A percentile compares a stretch with the other conserved stretches of the same genome.
Conservation (phyloP, 2,888 invertebrate genomes). For the Acanthacorydalis orientalis region DNA sequence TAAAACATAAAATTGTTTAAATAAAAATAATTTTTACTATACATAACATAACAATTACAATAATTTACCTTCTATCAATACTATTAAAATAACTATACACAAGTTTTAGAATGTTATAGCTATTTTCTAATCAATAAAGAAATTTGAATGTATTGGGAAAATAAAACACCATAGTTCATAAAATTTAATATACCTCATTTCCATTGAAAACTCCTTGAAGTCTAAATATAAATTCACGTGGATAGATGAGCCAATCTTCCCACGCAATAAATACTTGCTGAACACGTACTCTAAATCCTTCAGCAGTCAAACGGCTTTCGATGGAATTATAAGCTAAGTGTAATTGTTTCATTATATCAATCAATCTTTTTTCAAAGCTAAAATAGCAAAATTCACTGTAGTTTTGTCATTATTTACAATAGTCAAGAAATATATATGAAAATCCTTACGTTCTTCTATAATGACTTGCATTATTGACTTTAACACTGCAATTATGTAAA, state of each 20-base stretch:
- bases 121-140: too few relatives aligned
- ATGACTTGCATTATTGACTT: slow-evolving; percentile 89
- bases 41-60: too few relatives aligned
- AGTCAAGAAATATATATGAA: background rate
- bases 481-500: slow-evolving; percentile 90
- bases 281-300: slow-evolving; percentile 84
- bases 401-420: background rate
- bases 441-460: slow-evolving; percentile 64
- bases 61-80: too few relatives aligned
- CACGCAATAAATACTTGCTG: slow-evolving; percentile 84
- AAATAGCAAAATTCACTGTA: slow-evolving; percentile 8
- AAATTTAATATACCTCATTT: slow-evolving; percentile 23
- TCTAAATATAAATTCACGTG: slow-evolving; percentile 75
- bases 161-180: too few relatives aligned
- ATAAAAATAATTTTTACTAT: too few relatives aligned
- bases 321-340: slow-evolving; percentile 55
- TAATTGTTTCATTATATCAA: slow-evolving; percentile 60
- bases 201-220: slow-evolving; percentile 87
- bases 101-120: too few relatives aligned
- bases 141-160: too few relatives aligned
- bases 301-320: slow-evolving; percentile 80
- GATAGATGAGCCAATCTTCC: slow-evolving; percentile 96
- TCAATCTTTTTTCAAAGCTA: slow-evolving; percentile 70
- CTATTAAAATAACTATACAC: too few relatives aligned
- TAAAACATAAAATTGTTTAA: too few relatives aligned